Base-by-base conservation (phyloP, 2,113 vertebrate species). In the Nycticebus coucang region DNA sequence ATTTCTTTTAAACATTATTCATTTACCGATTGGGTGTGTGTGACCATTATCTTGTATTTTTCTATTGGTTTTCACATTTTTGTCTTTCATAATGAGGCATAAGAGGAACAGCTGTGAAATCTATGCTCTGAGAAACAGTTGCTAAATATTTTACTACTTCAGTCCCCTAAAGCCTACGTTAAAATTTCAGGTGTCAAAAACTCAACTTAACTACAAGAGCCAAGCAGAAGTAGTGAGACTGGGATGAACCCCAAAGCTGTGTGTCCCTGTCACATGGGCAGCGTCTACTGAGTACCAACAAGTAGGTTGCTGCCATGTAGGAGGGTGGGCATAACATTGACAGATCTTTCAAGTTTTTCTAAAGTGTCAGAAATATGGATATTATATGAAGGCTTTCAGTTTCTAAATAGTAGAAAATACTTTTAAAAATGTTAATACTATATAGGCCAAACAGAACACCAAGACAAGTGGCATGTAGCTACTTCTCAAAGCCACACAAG, bases 81-180 rank as follows among this genome's bases (percentile, higher is more conserved):
- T 81, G 18, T 50, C 55, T 69, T 91, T 92, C 33, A n/a, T 95
- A 45, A 57, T 74, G 77, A 90, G 66, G 19, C 59, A 11, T 69
- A 93, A 64, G 53, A 92, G 33, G 77, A 96, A 83, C 62, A 94
- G 35, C 64, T 89, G 18, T 84, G 77, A 91, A 82, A 86, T 81
- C 37, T 79, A 12, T 81, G 21, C 35, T 91, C 60, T 64, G 78
- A 78, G 55, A 91, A 85, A 86, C 75, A 37, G 41, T 9, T n/a
- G 93, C 50, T 96, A 77, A 88, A 72, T 93, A 95, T 88, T 91
- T 90, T 87, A 81, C 35, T 53, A 11, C 45, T 95, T 18, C 7
- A n/a, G 3, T 50, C 26, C 17, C 75, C 68, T 74, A 13, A 69
- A 94, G 15, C n/a, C 28, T 68, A 41, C 26, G 81, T 64, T 93